Evolutionary conservation across 2,797 vertebrate species (phyloP), one percentile per base, ranked within the genome.

Genomic region (Pangasius larnaudii): DNA sequence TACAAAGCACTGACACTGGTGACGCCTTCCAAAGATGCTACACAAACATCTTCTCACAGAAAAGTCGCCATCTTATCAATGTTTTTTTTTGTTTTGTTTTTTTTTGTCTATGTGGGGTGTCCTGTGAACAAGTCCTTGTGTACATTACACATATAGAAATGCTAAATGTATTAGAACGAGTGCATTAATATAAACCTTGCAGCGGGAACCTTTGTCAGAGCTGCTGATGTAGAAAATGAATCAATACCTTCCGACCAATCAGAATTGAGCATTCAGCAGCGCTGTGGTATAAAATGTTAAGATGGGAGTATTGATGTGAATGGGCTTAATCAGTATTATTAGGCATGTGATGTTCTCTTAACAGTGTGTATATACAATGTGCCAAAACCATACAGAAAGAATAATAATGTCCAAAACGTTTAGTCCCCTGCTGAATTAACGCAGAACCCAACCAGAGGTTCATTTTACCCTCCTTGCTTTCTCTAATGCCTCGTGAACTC

Each of bases 161-260:
- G 33, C 19, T 19, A 36, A 69, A 33, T n/a, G 61, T 30, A 65
- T 65, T n/a, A 67, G 30, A 67, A 30, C 0, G 5, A 67, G n/a
- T 5, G 11, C 65, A 67, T 24, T 61, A 63, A 63, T 63, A 63
- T 63, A 63, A 63, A 63, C 59, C 59, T 63, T 11, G 24, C 59
- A 10, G 24, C 4, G 61, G 61, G 61, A 63, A 36, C 67, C 9
- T 13, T 11, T 14, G 71, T 46, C 42, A 42, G 33, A 61, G 24
- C 36, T 61, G 36, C 36, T 61, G 79, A 56, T 56, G 3, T 13
- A 16, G n/a, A 13, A 79, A 53, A 33, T 56, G 4, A 22, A 56
- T 10, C 75, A 33, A 56, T 56, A 33, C 51, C n/a, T 51, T 49
- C 27, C 49, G 27, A 83, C 81, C 61, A 83, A 83, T 65, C 81